Percentiles rank a stretch among this genome's conserved stretches.
These are phyloP conservation scores for Luehdorfia chinensis DNA, from an alignment of 1,140 invertebrate genomes.

Conservation along the genomic window DNA sequence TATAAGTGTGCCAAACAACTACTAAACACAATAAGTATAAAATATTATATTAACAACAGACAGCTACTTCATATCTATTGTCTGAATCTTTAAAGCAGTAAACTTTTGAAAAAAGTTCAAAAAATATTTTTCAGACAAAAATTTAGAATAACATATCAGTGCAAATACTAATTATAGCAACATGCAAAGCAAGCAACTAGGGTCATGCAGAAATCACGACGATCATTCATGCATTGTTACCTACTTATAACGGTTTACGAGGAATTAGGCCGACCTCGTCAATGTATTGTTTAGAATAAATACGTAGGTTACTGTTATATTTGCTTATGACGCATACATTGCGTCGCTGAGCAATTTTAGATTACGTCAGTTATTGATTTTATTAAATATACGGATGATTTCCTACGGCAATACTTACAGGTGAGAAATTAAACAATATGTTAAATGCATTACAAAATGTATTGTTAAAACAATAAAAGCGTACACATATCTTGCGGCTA, in stretches of 20 bases:
- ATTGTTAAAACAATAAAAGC: constrained; percentile 70
- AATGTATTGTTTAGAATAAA: constrained; percentile 49
- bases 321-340: constrained; percentile 49
- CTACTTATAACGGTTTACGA: constrained; percentile 29
- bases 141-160: constrained; percentile 2
- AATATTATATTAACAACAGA: too few species aligned
- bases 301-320: constrained; percentile 47
- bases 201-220: constrained; percentile 14
- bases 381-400: constrained; percentile 22
- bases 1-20: too few species aligned
- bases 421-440: constrained; percentile 64
- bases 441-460: constrained; percentile 63
- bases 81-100: too few species aligned
- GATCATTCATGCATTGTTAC: too few species aligned
- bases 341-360: constrained; percentile 40
- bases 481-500: constrained; percentile 62
- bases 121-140: not conserved
- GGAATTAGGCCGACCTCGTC: constrained; percentile 48
- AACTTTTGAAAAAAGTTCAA: too few species aligned
- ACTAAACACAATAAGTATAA: too few species aligned
- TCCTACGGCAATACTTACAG: constrained; percentile 32
- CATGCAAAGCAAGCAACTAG: constrained; percentile 39
- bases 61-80: too few species aligned
- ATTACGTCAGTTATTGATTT: constrained; percentile 41
- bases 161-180: constrained; percentile 18